These are phyloP conservation scores for Pachypsylla venusta DNA, from an alignment of 1,140 invertebrate genomes.

Conservation along the genomic window DNA sequence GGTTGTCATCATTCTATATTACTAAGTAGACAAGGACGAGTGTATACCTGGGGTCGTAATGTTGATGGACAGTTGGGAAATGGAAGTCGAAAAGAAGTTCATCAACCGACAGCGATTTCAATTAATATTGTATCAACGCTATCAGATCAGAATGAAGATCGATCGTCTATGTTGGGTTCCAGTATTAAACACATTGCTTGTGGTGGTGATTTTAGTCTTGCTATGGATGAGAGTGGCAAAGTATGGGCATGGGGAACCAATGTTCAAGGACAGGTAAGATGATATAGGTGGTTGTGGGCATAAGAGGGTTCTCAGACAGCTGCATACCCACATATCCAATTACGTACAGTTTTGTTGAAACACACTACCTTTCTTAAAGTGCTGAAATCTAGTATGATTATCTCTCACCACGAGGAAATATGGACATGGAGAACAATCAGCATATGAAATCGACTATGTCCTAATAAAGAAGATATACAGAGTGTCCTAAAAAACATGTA, in stretches of 20 bases:
- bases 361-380: no score
- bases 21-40: slow-evolving; percentile 43
- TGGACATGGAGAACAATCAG: no score
- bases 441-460: no score
- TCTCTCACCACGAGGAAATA: no score
- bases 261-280: slow-evolving; percentile 37
- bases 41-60: slow-evolving; percentile 55
- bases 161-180: slow-evolving; percentile 9
- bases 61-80: slow-evolving; percentile 55
- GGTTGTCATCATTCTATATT: slow-evolving; percentile 51
- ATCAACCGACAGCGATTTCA: slow-evolving; percentile 31
- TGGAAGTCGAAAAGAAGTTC: slow-evolving; percentile 35
- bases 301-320: no score
- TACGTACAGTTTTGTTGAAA: no score
- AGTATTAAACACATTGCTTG: slow-evolving; percentile 36
- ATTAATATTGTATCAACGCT: slow-evolving; percentile 18
- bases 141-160: slow-evolving; percentile 14
- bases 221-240: slow-evolving; percentile 38
- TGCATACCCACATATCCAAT: no score
- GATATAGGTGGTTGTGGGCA: background rate
- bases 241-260: slow-evolving; percentile 49
- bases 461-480: no score
- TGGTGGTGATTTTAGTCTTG: slow-evolving; percentile 55
- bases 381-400: no score
- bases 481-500: no score